phyloP scores from a whole-genome alignment of 2,888 invertebrate species.

The Unio pictorum region DNA sequence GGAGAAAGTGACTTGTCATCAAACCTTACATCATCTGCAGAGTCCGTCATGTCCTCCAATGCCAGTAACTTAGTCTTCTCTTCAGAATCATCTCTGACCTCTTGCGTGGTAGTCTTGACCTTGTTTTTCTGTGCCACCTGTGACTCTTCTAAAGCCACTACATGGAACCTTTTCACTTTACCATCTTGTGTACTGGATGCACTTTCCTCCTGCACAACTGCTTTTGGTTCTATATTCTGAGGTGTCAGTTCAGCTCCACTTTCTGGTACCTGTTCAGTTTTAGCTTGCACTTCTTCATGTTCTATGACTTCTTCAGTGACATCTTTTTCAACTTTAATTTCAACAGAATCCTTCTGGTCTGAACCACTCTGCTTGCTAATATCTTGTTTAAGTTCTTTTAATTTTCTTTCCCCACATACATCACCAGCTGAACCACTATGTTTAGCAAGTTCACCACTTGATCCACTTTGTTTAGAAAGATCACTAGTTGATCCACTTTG shows the following conservation, averaged over 20 bases:
- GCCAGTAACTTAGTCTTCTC: too few species aligned
- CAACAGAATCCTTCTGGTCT: constrained; percentile 9
- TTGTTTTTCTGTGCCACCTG: constrained; percentile 20
- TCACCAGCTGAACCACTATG: neutral
- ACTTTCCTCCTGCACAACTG: constrained; percentile 7
- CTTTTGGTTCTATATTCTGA: constrained; percentile 7
- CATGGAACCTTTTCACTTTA: neutral
- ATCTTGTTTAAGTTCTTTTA: constrained; percentile 8
- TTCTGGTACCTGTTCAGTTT: constrained; percentile 10
- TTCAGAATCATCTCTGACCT: too few species aligned
- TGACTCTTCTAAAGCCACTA: constrained; percentile 1
- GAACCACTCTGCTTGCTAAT: constrained; percentile 1
- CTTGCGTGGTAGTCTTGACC: constrained; percentile 6
- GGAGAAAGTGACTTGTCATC: too few species aligned
- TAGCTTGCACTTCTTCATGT: constrained; percentile 6
- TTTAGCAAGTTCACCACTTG: neutral
- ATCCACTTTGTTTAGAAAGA: neutral
- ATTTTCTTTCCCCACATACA: neutral
- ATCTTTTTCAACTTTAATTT: constrained; percentile 1
- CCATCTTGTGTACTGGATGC: neutral
- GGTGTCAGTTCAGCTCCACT: constrained; percentile 4
- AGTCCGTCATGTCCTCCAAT: too few species aligned
- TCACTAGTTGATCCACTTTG: neutral
- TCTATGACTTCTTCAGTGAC: constrained; percentile 4
- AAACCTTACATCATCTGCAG: too few species aligned